Conservation (phyloP, 2,113 vertebrate species). For the Archocentrus centrarchus region DNA sequence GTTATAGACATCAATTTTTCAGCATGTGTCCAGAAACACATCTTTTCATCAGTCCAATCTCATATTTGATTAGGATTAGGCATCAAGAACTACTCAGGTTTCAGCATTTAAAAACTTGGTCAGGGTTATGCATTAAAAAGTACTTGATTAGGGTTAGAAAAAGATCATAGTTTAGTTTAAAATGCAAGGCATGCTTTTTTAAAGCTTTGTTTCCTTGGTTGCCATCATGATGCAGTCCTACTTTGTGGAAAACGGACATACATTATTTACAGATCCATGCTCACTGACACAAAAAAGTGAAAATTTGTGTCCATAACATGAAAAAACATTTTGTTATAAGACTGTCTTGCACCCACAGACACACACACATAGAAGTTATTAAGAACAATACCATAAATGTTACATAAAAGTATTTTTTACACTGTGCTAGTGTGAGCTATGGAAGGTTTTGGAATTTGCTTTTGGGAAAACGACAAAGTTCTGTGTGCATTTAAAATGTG, state of each 20-base stretch:
- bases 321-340: neutral
- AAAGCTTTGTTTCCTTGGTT: neutral
- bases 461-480: neutral
- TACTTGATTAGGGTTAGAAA: neutral
- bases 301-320: neutral
- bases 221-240: neutral
- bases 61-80: neutral
- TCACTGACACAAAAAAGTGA: neutral
- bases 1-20: neutral
- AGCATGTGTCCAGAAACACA: neutral
- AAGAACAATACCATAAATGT: neutral
- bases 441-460: neutral
- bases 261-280: neutral
- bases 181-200: neutral
- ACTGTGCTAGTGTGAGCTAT: neutral
- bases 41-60: neutral
- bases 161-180: too few species aligned
- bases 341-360: neutral
- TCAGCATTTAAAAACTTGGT: too few species aligned
- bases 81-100: too few species aligned
- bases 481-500: slow-evolving; percentile 10
- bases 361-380: neutral
- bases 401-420: neutral
- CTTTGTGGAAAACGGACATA: neutral
- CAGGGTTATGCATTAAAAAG: neutral